phyloP scores from a whole-genome alignment of 2,797 vertebrate genomes.

The Cichlasoma orientale region DNA sequence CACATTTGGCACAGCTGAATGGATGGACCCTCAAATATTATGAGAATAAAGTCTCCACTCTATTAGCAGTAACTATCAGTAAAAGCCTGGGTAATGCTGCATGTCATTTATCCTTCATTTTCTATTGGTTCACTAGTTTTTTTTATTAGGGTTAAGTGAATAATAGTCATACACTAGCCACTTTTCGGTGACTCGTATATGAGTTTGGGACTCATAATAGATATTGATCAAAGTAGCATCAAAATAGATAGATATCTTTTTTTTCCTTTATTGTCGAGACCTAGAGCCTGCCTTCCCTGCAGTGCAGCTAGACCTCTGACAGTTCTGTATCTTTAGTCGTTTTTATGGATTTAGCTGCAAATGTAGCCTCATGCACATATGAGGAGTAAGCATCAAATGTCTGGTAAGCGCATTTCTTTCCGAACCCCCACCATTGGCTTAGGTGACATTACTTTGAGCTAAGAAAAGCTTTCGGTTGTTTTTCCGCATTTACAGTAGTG shows the following conservation, averaged over 20 bases:
- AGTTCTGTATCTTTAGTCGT: not conserved
- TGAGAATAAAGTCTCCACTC: constrained; percentile 20
- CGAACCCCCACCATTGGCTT: no score
- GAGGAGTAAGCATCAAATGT: no score
- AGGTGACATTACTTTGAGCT: no score
- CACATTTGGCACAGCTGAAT: constrained; percentile 23
- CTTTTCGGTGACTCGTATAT: not conserved
- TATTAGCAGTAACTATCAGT: not conserved
- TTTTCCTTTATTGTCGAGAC: not conserved
- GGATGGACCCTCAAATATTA: constrained; percentile 12
- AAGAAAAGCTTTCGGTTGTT: no score
- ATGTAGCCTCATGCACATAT: no score
- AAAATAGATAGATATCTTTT: no score
- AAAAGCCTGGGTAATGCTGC: not conserved
- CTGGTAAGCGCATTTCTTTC: no score
- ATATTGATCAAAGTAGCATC: not conserved
- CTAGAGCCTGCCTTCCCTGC: not conserved
- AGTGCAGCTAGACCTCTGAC: not conserved
- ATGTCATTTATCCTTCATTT: not conserved
- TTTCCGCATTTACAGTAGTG: no score
- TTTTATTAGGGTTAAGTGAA: not conserved
- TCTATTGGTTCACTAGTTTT: not conserved
- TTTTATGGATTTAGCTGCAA: no score
- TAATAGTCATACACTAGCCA: not conserved
- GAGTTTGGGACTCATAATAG: not conserved